Evolutionary conservation across 1,140 invertebrate genomes (phyloP).

Genomic region (Drosophila ficusphila): DNA sequence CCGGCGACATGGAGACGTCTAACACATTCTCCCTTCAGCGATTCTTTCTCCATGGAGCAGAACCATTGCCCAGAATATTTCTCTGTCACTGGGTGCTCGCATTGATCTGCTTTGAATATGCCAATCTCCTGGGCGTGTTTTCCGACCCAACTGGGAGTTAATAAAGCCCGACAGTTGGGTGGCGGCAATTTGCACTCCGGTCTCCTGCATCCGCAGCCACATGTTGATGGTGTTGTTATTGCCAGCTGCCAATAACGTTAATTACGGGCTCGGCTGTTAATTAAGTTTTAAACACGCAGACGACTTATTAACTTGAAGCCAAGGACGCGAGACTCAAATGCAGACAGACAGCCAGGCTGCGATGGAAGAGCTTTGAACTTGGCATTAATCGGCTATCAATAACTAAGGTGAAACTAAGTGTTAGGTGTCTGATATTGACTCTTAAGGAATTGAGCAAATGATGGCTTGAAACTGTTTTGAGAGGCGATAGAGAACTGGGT

Average conservation of each 20-base stretch:
- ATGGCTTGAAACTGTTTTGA: too few species aligned
- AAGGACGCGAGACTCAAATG: constrained; percentile 7
- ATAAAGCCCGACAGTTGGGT: constrained; percentile 55
- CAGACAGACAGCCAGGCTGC: constrained; percentile 10
- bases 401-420: not conserved
- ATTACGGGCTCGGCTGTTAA: constrained; percentile 55
- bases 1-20: constrained; percentile 48
- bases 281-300: constrained; percentile 65
- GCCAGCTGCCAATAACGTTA: constrained; percentile 56
- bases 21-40: not conserved
- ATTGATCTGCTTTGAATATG: constrained; percentile 46
- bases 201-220: constrained; percentile 2
- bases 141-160: constrained; percentile 29
- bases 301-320: constrained; percentile 64
- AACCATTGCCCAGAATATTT: constrained; percentile 8
- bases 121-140: constrained; percentile 26
- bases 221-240: constrained; percentile 31
- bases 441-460: too few species aligned
- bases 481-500: too few species aligned
- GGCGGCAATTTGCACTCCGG: constrained; percentile 33
- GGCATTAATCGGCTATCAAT: constrained; percentile 3
- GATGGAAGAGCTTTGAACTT: constrained; percentile 13
- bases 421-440: not conserved
- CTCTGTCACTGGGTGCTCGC: constrained; percentile 3
- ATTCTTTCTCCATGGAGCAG: not conserved